phyloP scores from a whole-genome alignment of 2,113 vertebrate species.

The Rhagologus leucostigma region DNA sequence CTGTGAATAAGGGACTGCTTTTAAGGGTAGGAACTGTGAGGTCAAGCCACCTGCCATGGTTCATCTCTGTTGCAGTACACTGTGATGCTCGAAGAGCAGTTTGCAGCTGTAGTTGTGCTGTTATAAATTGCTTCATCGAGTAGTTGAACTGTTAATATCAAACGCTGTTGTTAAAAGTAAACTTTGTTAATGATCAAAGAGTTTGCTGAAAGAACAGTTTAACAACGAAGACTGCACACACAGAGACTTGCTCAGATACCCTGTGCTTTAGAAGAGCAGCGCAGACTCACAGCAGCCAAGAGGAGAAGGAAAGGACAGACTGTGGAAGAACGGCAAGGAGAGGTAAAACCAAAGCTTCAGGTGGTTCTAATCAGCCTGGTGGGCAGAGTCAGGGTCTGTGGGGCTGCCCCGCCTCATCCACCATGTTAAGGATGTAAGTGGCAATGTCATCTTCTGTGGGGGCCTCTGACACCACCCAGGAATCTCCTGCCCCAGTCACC shows the following conservation, averaged over 20 bases:
- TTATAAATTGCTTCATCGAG: neutral
- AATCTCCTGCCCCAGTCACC: conserved; percentile 89
- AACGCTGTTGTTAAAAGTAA: conserved; percentile 22
- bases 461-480: conserved; percentile 95
- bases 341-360: conserved; percentile 10
- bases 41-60: neutral
- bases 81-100: neutral
- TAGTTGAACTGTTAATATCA: neutral
- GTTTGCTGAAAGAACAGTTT: conserved; percentile 30
- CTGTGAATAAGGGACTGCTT: neutral
- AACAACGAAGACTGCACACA: neutral
- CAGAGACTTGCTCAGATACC: neutral
- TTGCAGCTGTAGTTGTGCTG: neutral
- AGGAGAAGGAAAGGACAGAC: conserved; percentile 25
- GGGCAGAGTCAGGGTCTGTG: conserved; percentile 80
- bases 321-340: neutral
- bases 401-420: conserved; percentile 92
- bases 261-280: conserved; percentile 6
- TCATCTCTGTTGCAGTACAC: neutral
- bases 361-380: neutral
- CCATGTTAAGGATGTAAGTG: conserved; percentile 93
- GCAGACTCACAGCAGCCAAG: conserved; percentile 32
- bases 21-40: neutral
- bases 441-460: conserved; percentile 94
- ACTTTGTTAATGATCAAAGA: conserved; percentile 4